phyloP scores from a whole-genome alignment of 2,888 invertebrate species.

The Brachyptera putata region DNA sequence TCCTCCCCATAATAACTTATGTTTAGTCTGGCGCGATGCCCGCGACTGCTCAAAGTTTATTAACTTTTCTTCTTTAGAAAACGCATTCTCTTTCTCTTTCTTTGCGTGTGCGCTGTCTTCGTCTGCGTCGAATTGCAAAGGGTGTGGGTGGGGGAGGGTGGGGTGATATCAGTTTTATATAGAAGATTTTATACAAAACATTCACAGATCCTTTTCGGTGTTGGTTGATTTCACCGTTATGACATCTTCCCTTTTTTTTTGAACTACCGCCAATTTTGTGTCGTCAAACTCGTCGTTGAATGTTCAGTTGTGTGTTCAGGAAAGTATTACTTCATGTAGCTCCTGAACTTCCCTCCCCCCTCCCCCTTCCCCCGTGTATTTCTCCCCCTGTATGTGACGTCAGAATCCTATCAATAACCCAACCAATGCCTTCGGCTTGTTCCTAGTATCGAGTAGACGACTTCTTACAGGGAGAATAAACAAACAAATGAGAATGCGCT shows the following conservation, averaged over 20 bases:
- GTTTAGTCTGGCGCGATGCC: constrained; percentile 11
- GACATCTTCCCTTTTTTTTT: not conserved
- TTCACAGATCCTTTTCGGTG: not conserved
- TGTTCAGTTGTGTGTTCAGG: not conserved
- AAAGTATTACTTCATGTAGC: not conserved
- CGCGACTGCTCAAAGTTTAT: not conserved
- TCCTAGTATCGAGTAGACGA: too few species aligned
- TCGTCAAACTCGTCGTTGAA: not conserved
- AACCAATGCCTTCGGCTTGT: too few species aligned
- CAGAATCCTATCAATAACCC: too few species aligned
- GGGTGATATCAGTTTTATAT: too few species aligned
- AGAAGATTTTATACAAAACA: too few species aligned
- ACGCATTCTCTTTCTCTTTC: not conserved
- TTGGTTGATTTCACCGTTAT: constrained; percentile 11
- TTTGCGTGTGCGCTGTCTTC: not conserved
- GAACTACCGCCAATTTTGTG: constrained; percentile 8
- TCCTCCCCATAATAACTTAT: not conserved
- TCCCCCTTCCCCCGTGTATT: not conserved
- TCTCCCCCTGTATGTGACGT: too few species aligned
- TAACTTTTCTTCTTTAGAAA: constrained; percentile 11
- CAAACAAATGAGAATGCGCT: too few species aligned
- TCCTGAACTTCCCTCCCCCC: not conserved
- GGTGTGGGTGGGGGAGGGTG: too few species aligned
- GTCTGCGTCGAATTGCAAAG: constrained; percentile 1
- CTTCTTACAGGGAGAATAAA: too few species aligned